Conservation (phyloP, 2,113 vertebrate genomes). For the Xenus cinereus region DNA sequence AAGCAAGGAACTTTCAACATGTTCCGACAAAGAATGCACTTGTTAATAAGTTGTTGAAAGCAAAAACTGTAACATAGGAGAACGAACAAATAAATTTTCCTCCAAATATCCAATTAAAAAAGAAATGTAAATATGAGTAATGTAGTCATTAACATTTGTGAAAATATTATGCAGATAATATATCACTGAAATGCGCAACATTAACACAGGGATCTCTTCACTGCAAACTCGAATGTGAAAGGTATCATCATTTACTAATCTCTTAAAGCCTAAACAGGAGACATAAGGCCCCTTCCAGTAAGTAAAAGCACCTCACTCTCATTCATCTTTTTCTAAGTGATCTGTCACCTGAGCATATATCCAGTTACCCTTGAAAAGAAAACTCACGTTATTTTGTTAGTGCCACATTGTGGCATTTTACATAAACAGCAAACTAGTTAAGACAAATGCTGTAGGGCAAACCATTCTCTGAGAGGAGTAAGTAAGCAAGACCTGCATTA, state of each 20-base stretch:
- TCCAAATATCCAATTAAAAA: constrained; percentile 62
- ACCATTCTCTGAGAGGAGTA: neutral
- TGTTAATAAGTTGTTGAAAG: constrained; percentile 33
- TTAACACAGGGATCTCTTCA: neutral
- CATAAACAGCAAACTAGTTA: neutral
- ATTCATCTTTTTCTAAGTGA: neutral
- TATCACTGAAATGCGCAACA: neutral
- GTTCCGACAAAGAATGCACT: neutral
- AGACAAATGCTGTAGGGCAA: neutral
- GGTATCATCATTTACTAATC: neutral
- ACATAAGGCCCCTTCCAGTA: neutral
- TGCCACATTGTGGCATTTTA: neutral
- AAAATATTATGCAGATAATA: constrained; percentile 17
- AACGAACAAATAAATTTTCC: constrained; percentile 32
- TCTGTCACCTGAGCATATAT: neutral
- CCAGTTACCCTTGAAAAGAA: neutral
- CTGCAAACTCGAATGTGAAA: neutral
- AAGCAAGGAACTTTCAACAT: neutral
- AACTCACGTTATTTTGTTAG: neutral
- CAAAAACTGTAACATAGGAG: neutral
- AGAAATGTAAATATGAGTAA: constrained; percentile 65
- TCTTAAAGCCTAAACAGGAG: neutral
- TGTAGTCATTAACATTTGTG: constrained; percentile 22
- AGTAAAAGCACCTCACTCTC: neutral
- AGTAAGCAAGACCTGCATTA: neutral